Evolutionary conservation across 23 tunicate species (phyloP).

Genomic region (Styela plicata): DNA sequence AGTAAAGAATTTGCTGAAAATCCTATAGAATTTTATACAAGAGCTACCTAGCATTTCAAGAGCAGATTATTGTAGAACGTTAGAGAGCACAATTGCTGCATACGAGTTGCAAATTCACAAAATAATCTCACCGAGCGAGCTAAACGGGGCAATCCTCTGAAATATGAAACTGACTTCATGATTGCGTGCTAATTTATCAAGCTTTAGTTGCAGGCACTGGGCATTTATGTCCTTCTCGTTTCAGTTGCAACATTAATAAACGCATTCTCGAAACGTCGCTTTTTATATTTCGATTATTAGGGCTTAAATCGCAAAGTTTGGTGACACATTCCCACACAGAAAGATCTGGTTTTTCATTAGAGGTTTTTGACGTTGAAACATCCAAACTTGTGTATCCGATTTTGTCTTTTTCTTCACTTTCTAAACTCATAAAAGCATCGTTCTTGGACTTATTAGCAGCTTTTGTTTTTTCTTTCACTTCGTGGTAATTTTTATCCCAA

Average conservation of each 20-base stretch:
- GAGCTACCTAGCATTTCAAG: too few relatives aligned
- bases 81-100: too few relatives aligned
- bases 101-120: too few relatives aligned
- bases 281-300: conserved; percentile 16
- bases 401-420: conserved; percentile 1
- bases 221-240: background rate
- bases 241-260: background rate
- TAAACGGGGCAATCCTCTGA: too few relatives aligned
- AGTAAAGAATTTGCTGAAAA: too few relatives aligned
- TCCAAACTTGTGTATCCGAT: conserved; percentile 1
- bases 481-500: conserved; percentile 10
- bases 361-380: background rate
- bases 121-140: too few relatives aligned
- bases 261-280: conserved; percentile 22
- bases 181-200: too few relatives aligned
- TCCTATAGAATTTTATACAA: too few relatives aligned
- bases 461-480: background rate
- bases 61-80: too few relatives aligned
- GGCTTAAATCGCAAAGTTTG: conserved; percentile 13
- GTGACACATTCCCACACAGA: conserved; percentile 13
- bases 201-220: background rate
- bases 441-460: background rate
- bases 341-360: background rate
- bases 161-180: too few relatives aligned
- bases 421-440: background rate